Base-by-base conservation (phyloP, 2,888 invertebrate genomes). In the Caenorhabditis wallacei region DNA sequence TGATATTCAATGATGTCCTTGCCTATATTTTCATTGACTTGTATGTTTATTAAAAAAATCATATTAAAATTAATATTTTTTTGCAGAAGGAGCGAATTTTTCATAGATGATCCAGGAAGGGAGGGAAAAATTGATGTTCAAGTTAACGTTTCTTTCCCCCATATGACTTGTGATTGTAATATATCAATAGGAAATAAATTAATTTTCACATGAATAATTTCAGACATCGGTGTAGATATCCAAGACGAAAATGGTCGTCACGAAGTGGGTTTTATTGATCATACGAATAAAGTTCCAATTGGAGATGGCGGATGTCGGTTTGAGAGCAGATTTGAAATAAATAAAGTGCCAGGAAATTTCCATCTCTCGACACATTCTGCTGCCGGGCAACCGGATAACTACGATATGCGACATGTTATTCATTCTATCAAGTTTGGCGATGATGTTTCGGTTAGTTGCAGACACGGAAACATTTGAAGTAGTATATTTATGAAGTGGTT, bases 201-300 rank as follows among this genome's bases (percentile, higher is more conserved):
- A n/a, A 13, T 11, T 2, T 16, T 16, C 10, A 40, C 4, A 10
- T 13, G 5, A 13, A 10, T 40, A 8, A 13, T 43, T 54, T 69
- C 88, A 94, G 94, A 92, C 90, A 86, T 94, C 46, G 94, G 94
- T 13, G 89, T 94, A 59, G 94, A 94, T 87, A 94, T 94, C 83
- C 94, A 94, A 90, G 94, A 94, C 92, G 94, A 94, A 76, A 93
- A 94, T 91, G 94, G 94, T 0, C 91, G 94, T 63, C 94, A 94
- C 90, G 94, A 94, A 90, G 94, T 94, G 7, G 89, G 89, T 5
- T 94, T 94, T 89, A 92, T 93, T 16, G 94, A 94, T 80, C 93
- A 94, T 86, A 94, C 93, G 10, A 90, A 92, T 11, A 94, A 94
- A 88, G 57, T 82, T 10, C 48, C 71, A 10, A 51, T 82, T 26